These are phyloP conservation scores for Eristalinus aeneus DNA, from an alignment of 2,888 invertebrate species.

Conservation along the genomic window DNA sequence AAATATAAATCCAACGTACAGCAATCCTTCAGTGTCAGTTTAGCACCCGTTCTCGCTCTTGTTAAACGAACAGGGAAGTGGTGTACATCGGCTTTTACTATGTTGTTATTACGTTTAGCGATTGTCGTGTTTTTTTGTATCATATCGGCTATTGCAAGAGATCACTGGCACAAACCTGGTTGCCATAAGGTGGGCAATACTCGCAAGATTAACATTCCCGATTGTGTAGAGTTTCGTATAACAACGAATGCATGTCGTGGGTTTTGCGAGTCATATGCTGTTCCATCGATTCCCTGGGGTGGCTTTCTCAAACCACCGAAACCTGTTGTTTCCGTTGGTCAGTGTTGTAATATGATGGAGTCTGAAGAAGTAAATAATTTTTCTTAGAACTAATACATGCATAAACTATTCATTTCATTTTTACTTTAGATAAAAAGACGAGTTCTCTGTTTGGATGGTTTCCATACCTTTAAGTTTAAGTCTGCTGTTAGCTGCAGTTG, in stretches of 20 bases:
- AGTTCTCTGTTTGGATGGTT: constrained; percentile 90
- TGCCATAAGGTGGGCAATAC: constrained; percentile 92
- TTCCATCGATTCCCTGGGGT: constrained; percentile 84
- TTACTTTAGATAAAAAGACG: constrained; percentile 85
- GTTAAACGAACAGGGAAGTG: neutral
- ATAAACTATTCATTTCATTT: neutral
- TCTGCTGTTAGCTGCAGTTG: constrained; percentile 92
- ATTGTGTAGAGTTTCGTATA: constrained; percentile 91
- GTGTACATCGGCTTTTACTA: neutral
- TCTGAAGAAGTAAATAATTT: constrained; percentile 86
- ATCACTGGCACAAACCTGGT: constrained; percentile 88
- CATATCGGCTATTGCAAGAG: constrained; percentile 75
- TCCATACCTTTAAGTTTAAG: constrained; percentile 89
- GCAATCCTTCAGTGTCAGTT: constrained; percentile 23
- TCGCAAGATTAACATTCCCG: constrained; percentile 89
- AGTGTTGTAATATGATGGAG: constrained; percentile 95
- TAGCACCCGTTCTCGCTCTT: neutral
- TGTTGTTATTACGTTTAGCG: constrained; percentile 50
- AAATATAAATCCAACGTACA: constrained; percentile 42
- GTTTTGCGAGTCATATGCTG: constrained; percentile 92
- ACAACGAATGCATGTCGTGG: constrained; percentile 94
- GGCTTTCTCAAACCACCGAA: constrained; percentile 81
- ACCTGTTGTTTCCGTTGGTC: constrained; percentile 89
- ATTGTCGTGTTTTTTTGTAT: constrained; percentile 36
- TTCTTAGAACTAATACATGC: no score